Evolutionary conservation across 2,888 invertebrate genomes (phyloP).

Genomic region (Branchellion lobata): DNA sequence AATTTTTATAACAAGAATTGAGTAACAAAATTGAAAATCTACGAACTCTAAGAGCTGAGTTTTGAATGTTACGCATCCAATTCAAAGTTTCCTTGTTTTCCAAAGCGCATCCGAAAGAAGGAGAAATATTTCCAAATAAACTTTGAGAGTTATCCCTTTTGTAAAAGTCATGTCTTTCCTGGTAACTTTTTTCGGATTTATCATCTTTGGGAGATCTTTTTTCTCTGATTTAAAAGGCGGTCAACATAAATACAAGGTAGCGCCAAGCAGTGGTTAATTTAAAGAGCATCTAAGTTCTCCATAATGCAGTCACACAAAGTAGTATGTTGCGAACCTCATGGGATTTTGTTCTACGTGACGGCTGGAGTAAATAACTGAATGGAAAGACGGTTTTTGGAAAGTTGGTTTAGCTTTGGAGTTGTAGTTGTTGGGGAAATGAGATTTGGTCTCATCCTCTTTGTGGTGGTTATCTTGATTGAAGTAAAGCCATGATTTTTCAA

Average conservation of each 20-base stretch:
- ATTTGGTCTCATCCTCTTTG: background rate
- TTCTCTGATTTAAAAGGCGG: background rate
- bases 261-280: too few relatives aligned
- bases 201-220: too few relatives aligned
- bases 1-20: background rate
- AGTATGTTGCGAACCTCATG: background rate
- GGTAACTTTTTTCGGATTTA: too few relatives aligned
- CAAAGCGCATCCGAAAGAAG: slow-evolving; percentile 69
- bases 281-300: too few relatives aligned
- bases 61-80: slow-evolving; percentile 88
- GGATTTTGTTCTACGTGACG: slow-evolving; percentile 69
- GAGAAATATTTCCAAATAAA: too few relatives aligned
- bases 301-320: too few relatives aligned
- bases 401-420: slow-evolving; percentile 58
- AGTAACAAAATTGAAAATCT: too few relatives aligned
- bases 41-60: slow-evolving; percentile 64
- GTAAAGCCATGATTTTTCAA: slow-evolving; percentile 25
- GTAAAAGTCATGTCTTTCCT: too few relatives aligned
- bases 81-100: slow-evolving; percentile 76
- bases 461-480: background rate
- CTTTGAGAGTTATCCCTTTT: too few relatives aligned
- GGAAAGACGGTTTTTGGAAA: slow-evolving; percentile 77
- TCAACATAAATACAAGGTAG: too few relatives aligned
- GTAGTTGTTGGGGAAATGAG: background rate
- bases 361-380: slow-evolving; percentile 91